Evolutionary conservation across 2,888 invertebrate genomes (phyloP).

Genomic region (Neoscelio sp.): DNA sequence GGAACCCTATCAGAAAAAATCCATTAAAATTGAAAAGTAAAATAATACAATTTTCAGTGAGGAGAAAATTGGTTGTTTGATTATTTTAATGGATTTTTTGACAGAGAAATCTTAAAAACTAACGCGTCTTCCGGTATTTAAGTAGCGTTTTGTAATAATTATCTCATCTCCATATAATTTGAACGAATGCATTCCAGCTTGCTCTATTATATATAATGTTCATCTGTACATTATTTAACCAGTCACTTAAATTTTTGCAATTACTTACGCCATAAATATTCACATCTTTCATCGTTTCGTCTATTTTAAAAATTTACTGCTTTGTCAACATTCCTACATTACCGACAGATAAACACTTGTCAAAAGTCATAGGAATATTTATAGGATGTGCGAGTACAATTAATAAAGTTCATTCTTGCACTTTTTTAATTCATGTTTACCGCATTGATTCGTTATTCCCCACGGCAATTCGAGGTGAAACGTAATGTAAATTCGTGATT

Average conservation of each 20-base stretch:
- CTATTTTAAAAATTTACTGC: background rate
- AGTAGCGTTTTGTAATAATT: slow-evolving; percentile 21
- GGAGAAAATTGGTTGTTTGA: too few species aligned
- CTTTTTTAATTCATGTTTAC: background rate
- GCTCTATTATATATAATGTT: slow-evolving; percentile 72
- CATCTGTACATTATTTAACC: slow-evolving; percentile 66
- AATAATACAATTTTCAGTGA: too few species aligned
- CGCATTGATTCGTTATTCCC: too few species aligned
- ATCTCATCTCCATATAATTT: slow-evolving; percentile 49
- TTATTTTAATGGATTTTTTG: slow-evolving; percentile 8
- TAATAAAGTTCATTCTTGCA: too few species aligned
- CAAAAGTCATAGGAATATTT: too few species aligned
- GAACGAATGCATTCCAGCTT: slow-evolving; percentile 79
- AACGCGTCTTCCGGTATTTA: slow-evolving; percentile 21
- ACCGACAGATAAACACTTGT: slow-evolving; percentile 6
- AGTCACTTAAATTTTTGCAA: slow-evolving; percentile 14
- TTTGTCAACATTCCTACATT: slow-evolving; percentile 8
- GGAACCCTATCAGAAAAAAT: too few species aligned
- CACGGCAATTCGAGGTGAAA: too few species aligned
- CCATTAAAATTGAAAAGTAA: slow-evolving; percentile 19
- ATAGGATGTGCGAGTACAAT: too few species aligned
- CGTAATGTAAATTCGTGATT: too few species aligned
- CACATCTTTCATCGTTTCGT: too few species aligned
- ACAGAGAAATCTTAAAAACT: slow-evolving; percentile 30
- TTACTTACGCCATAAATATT: too few species aligned